Percentiles rank a stretch among this genome's conserved stretches.
phyloP scores from a whole-genome alignment of 2,113 vertebrate genomes.

The Choloepus hoffmanni region DNA sequence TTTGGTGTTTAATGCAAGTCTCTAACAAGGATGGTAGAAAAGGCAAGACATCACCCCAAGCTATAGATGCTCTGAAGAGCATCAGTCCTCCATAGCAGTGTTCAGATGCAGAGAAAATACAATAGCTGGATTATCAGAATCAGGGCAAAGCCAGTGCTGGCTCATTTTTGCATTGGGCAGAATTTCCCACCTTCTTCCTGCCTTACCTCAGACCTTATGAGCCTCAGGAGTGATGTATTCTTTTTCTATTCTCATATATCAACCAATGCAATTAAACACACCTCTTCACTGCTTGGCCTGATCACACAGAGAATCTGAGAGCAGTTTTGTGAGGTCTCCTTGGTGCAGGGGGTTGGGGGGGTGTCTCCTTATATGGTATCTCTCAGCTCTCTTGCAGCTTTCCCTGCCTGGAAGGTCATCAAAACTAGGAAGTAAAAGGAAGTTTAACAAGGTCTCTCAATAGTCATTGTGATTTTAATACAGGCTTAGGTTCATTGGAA shows the following conservation, averaged over 20 bases:
- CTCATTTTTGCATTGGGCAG: rapidly evolving
- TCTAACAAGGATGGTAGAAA: neutral
- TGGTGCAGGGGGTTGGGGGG: no score
- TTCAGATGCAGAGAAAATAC: neutral
- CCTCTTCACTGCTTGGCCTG: no score
- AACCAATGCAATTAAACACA: no score
- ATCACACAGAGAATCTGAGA: no score
- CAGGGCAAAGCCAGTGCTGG: neutral
- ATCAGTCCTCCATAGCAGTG: neutral
- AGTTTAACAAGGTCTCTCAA: neutral
- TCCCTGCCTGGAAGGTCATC: neutral
- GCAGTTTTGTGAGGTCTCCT: no score
- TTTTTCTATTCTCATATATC: no score
- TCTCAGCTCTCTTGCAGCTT: neutral
- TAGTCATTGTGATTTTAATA: neutral
- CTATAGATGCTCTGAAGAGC: neutral
- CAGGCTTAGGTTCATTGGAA: neutral
- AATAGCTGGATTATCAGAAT: neutral
- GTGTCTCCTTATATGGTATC: no score
- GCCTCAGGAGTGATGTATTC: no score
- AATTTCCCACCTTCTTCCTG: no score
- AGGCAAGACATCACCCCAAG: neutral
- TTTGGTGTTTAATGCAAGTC: neutral
- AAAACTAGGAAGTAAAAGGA: neutral
- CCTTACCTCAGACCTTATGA: no score